Evolutionary conservation across 2,113 vertebrate species (phyloP).

Genomic region (Paracanthobrama guichenoti): DNA sequence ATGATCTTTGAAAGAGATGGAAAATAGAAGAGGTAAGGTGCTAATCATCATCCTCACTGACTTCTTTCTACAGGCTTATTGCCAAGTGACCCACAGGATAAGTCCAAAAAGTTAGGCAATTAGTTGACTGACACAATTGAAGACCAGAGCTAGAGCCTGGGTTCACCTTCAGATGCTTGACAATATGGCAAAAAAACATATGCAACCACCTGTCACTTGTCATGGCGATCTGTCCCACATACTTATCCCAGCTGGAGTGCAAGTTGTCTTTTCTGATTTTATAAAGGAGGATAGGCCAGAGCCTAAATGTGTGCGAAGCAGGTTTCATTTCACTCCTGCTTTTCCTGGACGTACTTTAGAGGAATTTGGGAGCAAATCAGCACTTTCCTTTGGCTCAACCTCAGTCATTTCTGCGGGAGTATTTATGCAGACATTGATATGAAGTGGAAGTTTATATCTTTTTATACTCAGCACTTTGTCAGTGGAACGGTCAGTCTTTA

Average conservation of each 20-base stretch:
- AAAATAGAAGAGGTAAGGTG: background rate
- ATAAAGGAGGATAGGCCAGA: background rate
- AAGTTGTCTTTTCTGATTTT: constrained; percentile 18
- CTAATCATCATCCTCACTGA: background rate
- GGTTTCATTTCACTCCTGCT: constrained; percentile 10
- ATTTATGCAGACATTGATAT: constrained; percentile 45
- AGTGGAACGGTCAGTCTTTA: background rate
- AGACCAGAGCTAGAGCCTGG: background rate
- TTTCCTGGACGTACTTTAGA: constrained; percentile 39
- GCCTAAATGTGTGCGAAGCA: background rate
- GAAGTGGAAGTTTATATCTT: constrained; percentile 8
- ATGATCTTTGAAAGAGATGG: background rate
- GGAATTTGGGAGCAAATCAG: constrained; percentile 33
- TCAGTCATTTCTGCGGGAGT: constrained; percentile 30
- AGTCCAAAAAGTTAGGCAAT: background rate
- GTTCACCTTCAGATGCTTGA: background rate
- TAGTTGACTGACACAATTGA: background rate
- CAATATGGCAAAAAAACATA: background rate
- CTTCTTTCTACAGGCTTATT: background rate
- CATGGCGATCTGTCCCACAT: background rate
- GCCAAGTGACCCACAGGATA: background rate
- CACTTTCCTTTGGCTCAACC: constrained; percentile 40
- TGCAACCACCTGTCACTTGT: background rate
- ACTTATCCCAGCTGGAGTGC: constrained; percentile 5
- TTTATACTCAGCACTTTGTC: constrained; percentile 28